Conservation (phyloP, 2,888 invertebrate species). For the Ophion obscuratus region DNA sequence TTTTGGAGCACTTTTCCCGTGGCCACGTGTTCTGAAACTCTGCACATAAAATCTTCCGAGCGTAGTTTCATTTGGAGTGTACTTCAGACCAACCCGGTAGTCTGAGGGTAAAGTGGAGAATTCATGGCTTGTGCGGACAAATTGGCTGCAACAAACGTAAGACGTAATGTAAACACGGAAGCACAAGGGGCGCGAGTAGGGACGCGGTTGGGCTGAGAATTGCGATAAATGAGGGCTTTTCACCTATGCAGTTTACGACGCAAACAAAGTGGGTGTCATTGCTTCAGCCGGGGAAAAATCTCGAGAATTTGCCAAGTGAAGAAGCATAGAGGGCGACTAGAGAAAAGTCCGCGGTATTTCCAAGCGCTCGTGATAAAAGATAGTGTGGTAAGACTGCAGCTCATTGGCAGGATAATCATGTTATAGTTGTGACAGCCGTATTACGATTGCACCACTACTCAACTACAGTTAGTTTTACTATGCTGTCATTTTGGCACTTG, state of each 20-base stretch:
- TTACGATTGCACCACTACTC: no score
- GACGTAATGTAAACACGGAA: conserved; percentile 27
- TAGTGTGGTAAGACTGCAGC: no score
- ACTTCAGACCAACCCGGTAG: conserved; percentile 3
- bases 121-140: conserved; percentile 1
- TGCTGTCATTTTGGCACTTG: no score
- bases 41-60: conserved; percentile 1
- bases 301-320: no score
- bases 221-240: conserved; percentile 69
- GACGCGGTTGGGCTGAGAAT: background rate
- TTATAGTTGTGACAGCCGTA: no score
- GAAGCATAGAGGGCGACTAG: no score
- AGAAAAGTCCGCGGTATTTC: no score
- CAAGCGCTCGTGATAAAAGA: no score
- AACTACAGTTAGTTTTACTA: no score
- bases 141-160: conserved; percentile 24
- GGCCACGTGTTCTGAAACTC: background rate
- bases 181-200: background rate
- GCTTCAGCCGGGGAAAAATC: no score
- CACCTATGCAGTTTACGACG: conserved; percentile 68
- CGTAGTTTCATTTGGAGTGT: conserved; percentile 1
- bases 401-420: no score
- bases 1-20: background rate
- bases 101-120: conserved; percentile 14
- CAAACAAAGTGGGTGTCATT: conserved; percentile 72